Conservation (phyloP, 2,888 invertebrate genomes). For the Mimumesa dahlbomi region DNA sequence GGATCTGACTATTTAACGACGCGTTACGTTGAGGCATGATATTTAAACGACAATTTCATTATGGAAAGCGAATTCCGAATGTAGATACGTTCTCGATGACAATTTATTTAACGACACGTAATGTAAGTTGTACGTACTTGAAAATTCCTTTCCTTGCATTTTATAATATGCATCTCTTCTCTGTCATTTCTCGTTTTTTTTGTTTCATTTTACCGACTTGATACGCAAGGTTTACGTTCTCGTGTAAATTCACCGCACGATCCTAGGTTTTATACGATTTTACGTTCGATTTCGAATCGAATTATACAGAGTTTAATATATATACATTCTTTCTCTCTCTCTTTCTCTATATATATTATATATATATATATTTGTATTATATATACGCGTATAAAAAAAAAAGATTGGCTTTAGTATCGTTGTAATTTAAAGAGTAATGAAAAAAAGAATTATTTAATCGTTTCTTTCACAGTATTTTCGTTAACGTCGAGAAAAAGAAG, state of each 20-base stretch:
- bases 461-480: constrained; percentile 49
- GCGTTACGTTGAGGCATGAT: no score
- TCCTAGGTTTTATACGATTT: constrained; percentile 43
- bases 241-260: constrained; percentile 48
- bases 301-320: constrained; percentile 66
- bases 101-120: constrained; percentile 23
- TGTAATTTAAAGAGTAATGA: constrained; percentile 56
- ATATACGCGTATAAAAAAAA: constrained; percentile 42
- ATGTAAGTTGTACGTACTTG: constrained; percentile 30
- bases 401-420: constrained; percentile 63
- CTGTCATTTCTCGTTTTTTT: no score
- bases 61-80: constrained; percentile 5
- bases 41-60: no score
- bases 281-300: constrained; percentile 59
- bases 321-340: constrained; percentile 55
- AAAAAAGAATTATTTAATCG: constrained; percentile 61
- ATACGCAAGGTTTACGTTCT: constrained; percentile 6
- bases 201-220: no score
- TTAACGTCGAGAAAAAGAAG: neutral
- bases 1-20: neutral
- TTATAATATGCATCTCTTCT: neutral
- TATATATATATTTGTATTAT: constrained; percentile 51
- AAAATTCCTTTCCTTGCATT: constrained; percentile 37
- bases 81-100: neutral
- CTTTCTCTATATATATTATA: constrained; percentile 56